Base-by-base conservation (phyloP, 2,113 vertebrate species). In the Cyprinodon tularosa region DNA sequence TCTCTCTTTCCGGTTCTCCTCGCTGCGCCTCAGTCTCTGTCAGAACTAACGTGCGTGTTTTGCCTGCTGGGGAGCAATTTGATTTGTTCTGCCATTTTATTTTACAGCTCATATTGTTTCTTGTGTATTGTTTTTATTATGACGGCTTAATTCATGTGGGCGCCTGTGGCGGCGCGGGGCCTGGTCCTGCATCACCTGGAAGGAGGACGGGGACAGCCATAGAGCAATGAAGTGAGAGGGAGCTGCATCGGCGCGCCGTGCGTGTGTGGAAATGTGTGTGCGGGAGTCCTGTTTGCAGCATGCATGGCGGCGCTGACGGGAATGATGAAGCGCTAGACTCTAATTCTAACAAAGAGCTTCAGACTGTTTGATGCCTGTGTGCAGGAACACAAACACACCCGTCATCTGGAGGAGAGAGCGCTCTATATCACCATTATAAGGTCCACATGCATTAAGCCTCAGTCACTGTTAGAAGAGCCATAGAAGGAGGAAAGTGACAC, bases 101-200 rank as follows among this genome's bases (percentile, higher is more conserved):
- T 90, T 92, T 75, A 87, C 79, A 88, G 84, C 84, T 92, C 83
- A 88, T 86, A 88, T 91, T 90, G 86, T 90, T 80, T 87, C 82
- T 88, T 78, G 77, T 77, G 77, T 76, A 73, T 86, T 84, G 81
- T 88, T 84, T 90, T 91, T 89, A 89, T 87, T 80, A 83, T 83
- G 84, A 80, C 45, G 76, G 74, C 74, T 91, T 88, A 88, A 91
- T 90, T 91, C 86, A 87, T 90, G 87, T 87, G 22, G 45, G 71
- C 13, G 87, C 90, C 86, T 53, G 76, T 89, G 83, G 87, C 90
- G 45, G 74, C 62, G 22, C 17, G 9, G 71, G 86, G 81, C 84
- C 72, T 4, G 39, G 73, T 42, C 84, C 87, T 12, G 84, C 78
- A 82, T 72, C 76, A 77, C 66, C 53, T 1, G 66, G 76, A 84